A percentile compares a stretch with the other conserved stretches of the same genome.
Evolutionary conservation across 2,113 vertebrate species (phyloP).

Genomic region (Setophaga petechia): DNA sequence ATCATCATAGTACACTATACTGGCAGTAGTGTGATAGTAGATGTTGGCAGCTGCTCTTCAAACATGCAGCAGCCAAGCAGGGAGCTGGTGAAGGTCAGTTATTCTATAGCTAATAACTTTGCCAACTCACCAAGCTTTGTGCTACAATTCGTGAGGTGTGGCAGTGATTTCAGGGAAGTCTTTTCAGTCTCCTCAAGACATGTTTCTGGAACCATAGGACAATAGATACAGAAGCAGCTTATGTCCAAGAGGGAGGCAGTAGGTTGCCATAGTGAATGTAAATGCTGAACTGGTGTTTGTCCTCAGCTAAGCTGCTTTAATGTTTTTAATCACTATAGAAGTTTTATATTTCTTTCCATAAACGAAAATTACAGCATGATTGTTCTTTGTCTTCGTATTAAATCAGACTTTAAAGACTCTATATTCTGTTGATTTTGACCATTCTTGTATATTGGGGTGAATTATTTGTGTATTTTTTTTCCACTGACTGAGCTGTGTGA

Average conservation of each 20-base stretch:
- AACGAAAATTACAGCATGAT: not conserved
- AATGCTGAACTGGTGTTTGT: slow-evolving; percentile 4
- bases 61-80: not conserved
- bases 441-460: not conserved
- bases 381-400: not conserved
- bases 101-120: not conserved
- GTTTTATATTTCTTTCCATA: not conserved
- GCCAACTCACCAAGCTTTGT: not conserved
- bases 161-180: not conserved
- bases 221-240: not conserved
- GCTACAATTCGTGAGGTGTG: not conserved
- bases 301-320: not conserved
- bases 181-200: not conserved
- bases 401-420: not conserved
- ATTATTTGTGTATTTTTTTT: not conserved
- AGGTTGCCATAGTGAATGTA: slow-evolving; percentile 36
- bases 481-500: not conserved
- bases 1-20: not conserved
- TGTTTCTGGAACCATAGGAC: not conserved
- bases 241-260: not conserved
- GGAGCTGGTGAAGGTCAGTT: not conserved
- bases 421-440: not conserved
- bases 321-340: not conserved
- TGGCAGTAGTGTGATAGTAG: not conserved
- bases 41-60: not conserved